Conservation (phyloP, 2,888 invertebrate genomes). For the Cistogaster globosa region DNA sequence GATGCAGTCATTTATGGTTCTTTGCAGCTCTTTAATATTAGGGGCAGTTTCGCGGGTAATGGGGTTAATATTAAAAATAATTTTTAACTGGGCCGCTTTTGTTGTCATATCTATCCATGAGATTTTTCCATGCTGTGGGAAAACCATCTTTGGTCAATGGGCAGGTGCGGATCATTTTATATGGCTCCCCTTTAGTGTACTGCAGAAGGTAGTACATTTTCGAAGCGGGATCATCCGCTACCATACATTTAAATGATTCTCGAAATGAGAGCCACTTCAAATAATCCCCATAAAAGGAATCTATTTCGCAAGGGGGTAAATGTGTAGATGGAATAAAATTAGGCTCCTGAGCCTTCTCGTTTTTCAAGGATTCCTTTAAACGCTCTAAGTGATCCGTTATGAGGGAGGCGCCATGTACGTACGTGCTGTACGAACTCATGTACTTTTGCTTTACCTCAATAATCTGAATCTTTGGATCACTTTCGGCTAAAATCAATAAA, state of each 20-base stretch:
- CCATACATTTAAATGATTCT: too few species aligned
- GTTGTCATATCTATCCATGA: conserved; percentile 17
- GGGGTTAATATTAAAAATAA: background rate
- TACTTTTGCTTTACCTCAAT: background rate
- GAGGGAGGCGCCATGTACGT: too few species aligned
- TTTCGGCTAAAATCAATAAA: background rate
- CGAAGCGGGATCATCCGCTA: too few species aligned
- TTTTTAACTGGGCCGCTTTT: conserved; percentile 1
- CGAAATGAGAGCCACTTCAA: too few species aligned
- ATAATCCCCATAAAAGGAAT: too few species aligned
- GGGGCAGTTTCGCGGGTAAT: background rate
- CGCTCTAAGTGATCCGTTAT: too few species aligned
- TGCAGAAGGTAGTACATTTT: too few species aligned
- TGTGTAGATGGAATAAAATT: too few species aligned
- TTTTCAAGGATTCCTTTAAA: too few species aligned
- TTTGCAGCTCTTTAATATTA: background rate
- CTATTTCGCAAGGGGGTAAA: too few species aligned
- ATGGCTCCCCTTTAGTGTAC: background rate
- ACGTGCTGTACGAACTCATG: too few species aligned
- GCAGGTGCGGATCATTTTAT: conserved; percentile 7
- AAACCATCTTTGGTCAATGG: conserved; percentile 28
- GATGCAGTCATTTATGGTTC: background rate
- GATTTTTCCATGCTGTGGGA: conserved; percentile 6
- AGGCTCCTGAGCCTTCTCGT: too few species aligned
- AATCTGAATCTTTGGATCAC: background rate